Evolutionary conservation across 1,140 invertebrate genomes (phyloP).

Genomic region (Pygmarrhopalites habei): DNA sequence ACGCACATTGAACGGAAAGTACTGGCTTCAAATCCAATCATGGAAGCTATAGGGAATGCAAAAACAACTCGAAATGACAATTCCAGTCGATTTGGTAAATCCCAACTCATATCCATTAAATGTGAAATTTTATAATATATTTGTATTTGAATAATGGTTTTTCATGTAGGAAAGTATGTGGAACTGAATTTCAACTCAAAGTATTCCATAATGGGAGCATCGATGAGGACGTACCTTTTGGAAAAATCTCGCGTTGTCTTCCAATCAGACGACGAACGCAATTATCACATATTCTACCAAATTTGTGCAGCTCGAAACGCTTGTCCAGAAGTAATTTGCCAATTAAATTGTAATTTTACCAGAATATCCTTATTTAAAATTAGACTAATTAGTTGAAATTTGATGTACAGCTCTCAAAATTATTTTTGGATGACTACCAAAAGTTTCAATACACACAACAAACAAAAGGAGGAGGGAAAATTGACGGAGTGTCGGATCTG

Average conservation of each 20-base stretch:
- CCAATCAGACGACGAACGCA: constrained; percentile 83
- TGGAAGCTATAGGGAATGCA: constrained; percentile 99
- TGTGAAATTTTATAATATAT: too few species aligned
- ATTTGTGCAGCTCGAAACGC: constrained; percentile 68
- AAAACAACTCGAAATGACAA: constrained; percentile 98
- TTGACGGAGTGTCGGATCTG: constrained; percentile 76
- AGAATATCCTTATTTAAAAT: not conserved
- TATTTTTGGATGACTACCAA: constrained; percentile 62
- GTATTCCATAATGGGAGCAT: constrained; percentile 82
- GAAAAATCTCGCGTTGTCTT: constrained; percentile 95
- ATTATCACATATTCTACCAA: constrained; percentile 99
- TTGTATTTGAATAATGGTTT: not conserved
- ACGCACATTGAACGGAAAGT: constrained; percentile 95
- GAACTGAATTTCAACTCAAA: constrained; percentile 86
- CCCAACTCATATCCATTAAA: too few species aligned
- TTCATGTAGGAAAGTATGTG: constrained; percentile 59
- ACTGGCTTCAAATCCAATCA: constrained; percentile 93
- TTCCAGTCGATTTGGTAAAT: constrained; percentile 90
- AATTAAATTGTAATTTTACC: not conserved
- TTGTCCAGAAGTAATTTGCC: constrained; percentile 48
- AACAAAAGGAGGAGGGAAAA: constrained; percentile 69
- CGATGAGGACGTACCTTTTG: constrained; percentile 94
- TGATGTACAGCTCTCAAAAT: constrained; percentile 47
- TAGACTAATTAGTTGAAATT: too few species aligned
- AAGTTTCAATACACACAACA: constrained; percentile 80